These are phyloP conservation scores for Dicrurus megarhynchus DNA, from an alignment of 2,113 vertebrate species.

Conservation along the genomic window DNA sequence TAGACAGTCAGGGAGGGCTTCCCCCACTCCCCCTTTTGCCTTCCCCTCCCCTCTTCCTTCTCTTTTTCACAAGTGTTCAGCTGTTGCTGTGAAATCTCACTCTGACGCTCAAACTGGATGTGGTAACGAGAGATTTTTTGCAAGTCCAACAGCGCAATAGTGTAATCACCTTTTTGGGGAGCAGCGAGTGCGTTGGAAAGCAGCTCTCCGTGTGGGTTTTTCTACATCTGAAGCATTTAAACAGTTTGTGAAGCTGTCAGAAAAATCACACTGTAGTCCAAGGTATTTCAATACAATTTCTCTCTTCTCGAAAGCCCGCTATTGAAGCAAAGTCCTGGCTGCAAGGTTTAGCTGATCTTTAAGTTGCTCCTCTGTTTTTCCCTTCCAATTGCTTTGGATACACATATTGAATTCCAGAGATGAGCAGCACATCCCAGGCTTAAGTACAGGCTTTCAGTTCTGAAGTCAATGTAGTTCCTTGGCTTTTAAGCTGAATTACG, in stretches of 20 bases:
- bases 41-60: not conserved
- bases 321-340: not conserved
- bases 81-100: not conserved
- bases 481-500: not conserved
- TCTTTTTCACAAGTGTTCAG: not conserved
- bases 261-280: not conserved
- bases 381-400: not conserved
- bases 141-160: not conserved
- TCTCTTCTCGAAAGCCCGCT: not conserved
- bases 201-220: not conserved
- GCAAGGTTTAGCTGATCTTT: not conserved
- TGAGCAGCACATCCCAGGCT: not conserved
- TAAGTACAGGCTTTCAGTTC: not conserved
- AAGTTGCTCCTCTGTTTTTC: not conserved
- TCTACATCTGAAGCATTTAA: not conserved
- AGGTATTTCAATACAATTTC: not conserved
- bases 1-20: constrained; percentile 1
- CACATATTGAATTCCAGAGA: not conserved
- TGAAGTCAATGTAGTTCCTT: not conserved
- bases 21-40: not conserved
- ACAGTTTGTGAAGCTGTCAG: not conserved
- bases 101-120: not conserved
- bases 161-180: not conserved
- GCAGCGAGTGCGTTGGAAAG: fast-evolving
- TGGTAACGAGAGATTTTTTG: not conserved